Base-by-base conservation (phyloP, 2,113 vertebrate species). In the Alouatta palliata region DNA sequence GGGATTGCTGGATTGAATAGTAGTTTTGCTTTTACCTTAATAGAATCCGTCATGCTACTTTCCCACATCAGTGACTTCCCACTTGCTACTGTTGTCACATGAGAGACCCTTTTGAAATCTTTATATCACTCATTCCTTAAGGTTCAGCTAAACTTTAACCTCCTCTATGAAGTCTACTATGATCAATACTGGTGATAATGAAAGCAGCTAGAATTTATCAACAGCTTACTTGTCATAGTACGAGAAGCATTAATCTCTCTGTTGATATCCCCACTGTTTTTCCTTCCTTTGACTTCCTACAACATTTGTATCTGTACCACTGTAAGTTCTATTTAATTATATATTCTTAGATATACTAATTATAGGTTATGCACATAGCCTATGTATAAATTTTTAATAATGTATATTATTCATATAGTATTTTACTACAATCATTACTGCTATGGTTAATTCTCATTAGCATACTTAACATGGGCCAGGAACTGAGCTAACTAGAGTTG, bases 241-340 rank as follows among this genome's bases (percentile, higher is more conserved):
- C 52, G 40, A 71, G 83, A 40, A 82, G 17, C 35, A 40, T 30
- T 80, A 70, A 84, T 77, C 64, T 89, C 11, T 37, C 79, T 49
- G 25, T 32, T n/a, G 49, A 84, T 37, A 52, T 7, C 16, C 8
- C 9, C 85, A 81, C 25, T 27, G 6, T 40, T 81, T 56, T 77
- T 79, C n/a, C 10, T 89, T 75, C 58, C 76, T 91, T 80, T 95
- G 90, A 64, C 49, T 87, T 76, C 6, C n/a, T 83, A 1, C 37
- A 71, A 61, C 40, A 70, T 47, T 90, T 85, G 12, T 79, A 75
- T 80, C 40, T 82, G 20, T n/a, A 30, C 30, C 45, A 56, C 43
- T 81, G 45, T 47, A 82, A 91, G 91, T 64, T 77, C 54, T 71
- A 45, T 90, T 92, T 90, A 88, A 86, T 95, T 91, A 85, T 9